Evolutionary conservation across 2,888 invertebrate genomes (phyloP).

Genomic region (Mythimna lalbum): DNA sequence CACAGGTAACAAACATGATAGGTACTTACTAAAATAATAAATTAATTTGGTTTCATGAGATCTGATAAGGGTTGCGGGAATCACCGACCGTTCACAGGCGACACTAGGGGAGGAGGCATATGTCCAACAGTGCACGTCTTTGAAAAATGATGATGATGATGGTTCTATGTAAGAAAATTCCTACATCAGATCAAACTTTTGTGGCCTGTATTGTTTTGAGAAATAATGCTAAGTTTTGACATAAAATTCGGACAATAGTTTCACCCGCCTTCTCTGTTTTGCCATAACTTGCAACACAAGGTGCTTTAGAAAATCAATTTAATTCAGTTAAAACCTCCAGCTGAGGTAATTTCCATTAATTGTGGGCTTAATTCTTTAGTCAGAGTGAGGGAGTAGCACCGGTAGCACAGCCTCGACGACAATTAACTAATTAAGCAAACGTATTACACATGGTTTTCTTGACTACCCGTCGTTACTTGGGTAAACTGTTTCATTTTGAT

Average conservation of each 20-base stretch:
- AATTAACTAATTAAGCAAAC: constrained; percentile 79
- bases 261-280: constrained; percentile 49
- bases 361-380: constrained; percentile 75
- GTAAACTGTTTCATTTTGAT: constrained; percentile 29
- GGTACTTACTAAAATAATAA: constrained; percentile 12
- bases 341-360: constrained; percentile 85
- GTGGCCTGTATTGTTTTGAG: neutral
- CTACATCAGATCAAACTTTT: constrained; percentile 21
- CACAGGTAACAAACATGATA: neutral
- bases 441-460: constrained; percentile 57
- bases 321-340: constrained; percentile 78
- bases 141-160: too few species aligned
- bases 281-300: constrained; percentile 63
- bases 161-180: constrained; percentile 4
- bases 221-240: neutral
- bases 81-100: too few species aligned
- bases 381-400: constrained; percentile 67
- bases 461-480: constrained; percentile 32
- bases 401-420: constrained; percentile 65
- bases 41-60: constrained; percentile 10
- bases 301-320: constrained; percentile 79
- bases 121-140: too few species aligned
- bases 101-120: too few species aligned
- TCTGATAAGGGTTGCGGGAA: too few species aligned
- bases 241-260: neutral